A percentile compares a stretch with the other conserved stretches of the same genome.
Conservation (phyloP, 2,888 invertebrate genomes). For the Furcula furcula region DNA sequence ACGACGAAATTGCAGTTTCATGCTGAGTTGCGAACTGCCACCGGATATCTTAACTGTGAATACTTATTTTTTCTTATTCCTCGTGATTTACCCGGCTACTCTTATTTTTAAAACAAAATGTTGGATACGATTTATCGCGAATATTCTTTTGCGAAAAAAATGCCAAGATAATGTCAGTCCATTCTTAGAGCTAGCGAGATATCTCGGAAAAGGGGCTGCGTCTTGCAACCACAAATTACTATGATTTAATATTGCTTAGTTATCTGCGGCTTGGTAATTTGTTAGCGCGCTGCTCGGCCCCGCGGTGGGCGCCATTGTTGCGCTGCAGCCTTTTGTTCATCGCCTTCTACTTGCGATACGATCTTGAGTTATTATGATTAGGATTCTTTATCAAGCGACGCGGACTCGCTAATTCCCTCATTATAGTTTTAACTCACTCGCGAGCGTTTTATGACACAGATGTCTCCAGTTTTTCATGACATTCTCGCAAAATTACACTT, state of each 20-base stretch:
- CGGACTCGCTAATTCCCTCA: constrained; percentile 72
- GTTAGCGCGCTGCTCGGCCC: constrained; percentile 70
- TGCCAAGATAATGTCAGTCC: constrained; percentile 46
- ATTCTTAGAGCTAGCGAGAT: constrained; percentile 51
- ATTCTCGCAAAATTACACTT: constrained; percentile 13
- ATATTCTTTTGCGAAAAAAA: constrained; percentile 36
- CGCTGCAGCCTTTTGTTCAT: constrained; percentile 76
- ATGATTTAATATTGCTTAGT: constrained; percentile 82
- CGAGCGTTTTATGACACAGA: constrained; percentile 36
- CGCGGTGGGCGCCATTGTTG: constrained; percentile 76
- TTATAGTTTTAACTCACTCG: constrained; percentile 63
- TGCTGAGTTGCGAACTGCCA: constrained; percentile 49
- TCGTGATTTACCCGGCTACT: constrained; percentile 13
- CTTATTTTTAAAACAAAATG: neutral
- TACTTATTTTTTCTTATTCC: constrained; percentile 39
- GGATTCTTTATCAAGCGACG: constrained; percentile 79
- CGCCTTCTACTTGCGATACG: constrained; percentile 71
- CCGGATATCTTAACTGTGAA: constrained; percentile 53
- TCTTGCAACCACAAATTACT: constrained; percentile 78
- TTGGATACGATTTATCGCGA: constrained; percentile 31
- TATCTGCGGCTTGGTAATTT: constrained; percentile 79
- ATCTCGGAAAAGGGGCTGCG: constrained; percentile 63
- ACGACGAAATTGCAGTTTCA: constrained; percentile 69
- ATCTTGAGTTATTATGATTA: constrained; percentile 82
- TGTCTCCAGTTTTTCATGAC: constrained; percentile 18